Evolutionary conservation across 2,888 invertebrate species (phyloP).

Genomic region (Calameuta pallipes): DNA sequence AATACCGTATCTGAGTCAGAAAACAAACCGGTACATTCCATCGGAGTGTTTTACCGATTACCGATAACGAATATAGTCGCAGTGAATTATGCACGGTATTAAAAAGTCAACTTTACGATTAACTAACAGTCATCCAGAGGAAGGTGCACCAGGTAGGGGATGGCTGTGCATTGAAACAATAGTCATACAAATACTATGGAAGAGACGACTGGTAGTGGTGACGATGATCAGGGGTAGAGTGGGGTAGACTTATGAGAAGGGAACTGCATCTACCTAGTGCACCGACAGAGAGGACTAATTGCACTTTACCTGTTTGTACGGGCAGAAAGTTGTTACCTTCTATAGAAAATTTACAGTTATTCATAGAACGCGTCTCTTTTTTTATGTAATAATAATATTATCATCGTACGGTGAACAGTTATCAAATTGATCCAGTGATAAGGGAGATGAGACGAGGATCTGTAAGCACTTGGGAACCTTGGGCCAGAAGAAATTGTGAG

Average conservation of each 20-base stretch:
- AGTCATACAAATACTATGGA: background rate
- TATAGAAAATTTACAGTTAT: background rate
- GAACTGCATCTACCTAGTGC: slow-evolving; percentile 37
- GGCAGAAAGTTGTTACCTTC: slow-evolving; percentile 6
- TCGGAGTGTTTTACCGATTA: background rate
- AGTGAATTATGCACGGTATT: background rate
- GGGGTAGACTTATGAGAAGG: slow-evolving; percentile 20
- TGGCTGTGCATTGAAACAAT: background rate
- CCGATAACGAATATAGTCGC: background rate
- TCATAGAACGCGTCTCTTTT: background rate
- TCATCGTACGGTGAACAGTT: background rate
- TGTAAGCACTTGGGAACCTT: slow-evolving; percentile 53
- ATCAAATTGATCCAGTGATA: background rate
- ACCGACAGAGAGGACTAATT: slow-evolving; percentile 54
- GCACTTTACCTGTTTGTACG: slow-evolving; percentile 51
- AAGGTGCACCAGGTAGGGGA: background rate
- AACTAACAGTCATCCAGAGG: background rate
- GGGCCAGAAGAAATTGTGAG: slow-evolving; percentile 59
- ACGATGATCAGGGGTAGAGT: background rate
- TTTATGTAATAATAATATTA: background rate
- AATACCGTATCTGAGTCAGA: background rate
- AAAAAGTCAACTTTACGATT: background rate
- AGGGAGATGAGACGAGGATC: slow-evolving; percentile 56
- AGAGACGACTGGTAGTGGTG: background rate
- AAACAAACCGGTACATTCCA: background rate